Conservation (phyloP, 2,113 vertebrate species). For the Podarcis cretensis region DNA sequence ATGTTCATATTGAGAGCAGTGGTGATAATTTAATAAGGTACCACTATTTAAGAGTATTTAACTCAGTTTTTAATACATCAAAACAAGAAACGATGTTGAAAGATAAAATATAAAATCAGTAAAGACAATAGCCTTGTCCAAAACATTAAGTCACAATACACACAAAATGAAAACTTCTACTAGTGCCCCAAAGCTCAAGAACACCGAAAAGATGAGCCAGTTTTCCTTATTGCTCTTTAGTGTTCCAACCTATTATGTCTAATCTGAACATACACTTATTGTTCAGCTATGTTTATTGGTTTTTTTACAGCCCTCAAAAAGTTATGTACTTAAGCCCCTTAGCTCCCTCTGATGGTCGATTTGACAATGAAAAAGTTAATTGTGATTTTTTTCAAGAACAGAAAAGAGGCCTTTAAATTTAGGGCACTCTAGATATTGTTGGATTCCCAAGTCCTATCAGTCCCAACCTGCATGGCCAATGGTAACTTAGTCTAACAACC, state of each 20-base stretch:
- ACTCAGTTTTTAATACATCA: not conserved
- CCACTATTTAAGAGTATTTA: not conserved
- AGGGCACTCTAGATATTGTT: not conserved
- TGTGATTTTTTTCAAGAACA: not conserved
- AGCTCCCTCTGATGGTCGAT: slow-evolving; percentile 16
- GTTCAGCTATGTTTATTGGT: not conserved
- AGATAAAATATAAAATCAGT: not conserved
- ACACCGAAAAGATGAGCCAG: not conserved
- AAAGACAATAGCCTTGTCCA: not conserved
- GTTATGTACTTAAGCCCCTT: not conserved
- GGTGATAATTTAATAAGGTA: not conserved
- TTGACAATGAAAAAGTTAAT: not conserved
- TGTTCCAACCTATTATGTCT: not conserved
- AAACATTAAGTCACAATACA: not conserved
- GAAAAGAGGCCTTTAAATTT: not conserved
- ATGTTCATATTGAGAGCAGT: not conserved
- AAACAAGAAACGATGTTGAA: not conserved
- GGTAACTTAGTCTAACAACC: too few relatives aligned
- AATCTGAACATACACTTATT: not conserved
- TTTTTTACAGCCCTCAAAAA: not conserved
- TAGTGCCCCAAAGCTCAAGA: not conserved
- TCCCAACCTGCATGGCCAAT: too few relatives aligned
- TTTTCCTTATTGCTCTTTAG: not conserved
- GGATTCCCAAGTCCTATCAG: too few relatives aligned
- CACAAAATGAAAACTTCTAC: not conserved